phyloP scores from a whole-genome alignment of 2,113 vertebrate genomes.

The Cochlearius cochlearius region DNA sequence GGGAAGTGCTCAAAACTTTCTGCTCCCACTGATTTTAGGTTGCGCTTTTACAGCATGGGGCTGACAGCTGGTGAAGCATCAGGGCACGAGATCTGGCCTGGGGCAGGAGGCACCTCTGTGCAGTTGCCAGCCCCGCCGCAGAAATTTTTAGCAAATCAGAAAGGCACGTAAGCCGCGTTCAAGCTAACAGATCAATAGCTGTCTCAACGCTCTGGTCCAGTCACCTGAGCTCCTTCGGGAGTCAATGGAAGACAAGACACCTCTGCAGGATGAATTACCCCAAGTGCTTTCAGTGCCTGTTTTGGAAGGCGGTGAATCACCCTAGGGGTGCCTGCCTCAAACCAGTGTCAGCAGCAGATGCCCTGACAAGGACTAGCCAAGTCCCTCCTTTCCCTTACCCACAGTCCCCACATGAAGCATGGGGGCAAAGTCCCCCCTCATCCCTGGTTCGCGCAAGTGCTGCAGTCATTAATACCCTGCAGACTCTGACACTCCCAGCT shows the following conservation, averaged over 20 bases:
- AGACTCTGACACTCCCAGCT: neutral
- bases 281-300: neutral
- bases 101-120: neutral
- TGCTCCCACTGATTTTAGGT: neutral
- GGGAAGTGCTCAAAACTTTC: neutral
- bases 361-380: neutral
- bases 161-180: rapidly evolving
- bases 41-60: neutral
- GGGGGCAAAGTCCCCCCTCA: rapidly evolving
- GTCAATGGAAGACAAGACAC: neutral
- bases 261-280: neutral
- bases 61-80: neutral
- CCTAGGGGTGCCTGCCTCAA: neutral
- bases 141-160: neutral
- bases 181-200: neutral
- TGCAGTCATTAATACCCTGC: neutral
- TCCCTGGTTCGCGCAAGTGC: rapidly evolving
- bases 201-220: neutral
- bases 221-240: neutral
- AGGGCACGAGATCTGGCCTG: neutral
- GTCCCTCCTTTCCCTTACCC: rapidly evolving
- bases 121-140: neutral
- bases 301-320: neutral
- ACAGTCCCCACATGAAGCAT: neutral
- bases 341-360: neutral